Conservation (phyloP, 2,113 vertebrate genomes). For the Pedionomus torquatus region DNA sequence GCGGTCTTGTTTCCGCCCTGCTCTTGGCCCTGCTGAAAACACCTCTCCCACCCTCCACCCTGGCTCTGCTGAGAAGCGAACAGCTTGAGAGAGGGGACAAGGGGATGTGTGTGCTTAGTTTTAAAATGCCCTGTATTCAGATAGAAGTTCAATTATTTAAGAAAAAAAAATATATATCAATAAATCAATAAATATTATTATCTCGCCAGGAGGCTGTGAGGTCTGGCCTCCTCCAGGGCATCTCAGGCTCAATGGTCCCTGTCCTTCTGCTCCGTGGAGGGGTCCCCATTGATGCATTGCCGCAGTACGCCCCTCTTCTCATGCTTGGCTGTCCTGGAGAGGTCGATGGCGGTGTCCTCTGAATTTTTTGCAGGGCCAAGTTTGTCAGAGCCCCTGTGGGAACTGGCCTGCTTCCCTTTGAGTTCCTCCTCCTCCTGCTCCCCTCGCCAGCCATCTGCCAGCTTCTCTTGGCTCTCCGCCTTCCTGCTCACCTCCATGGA, state of each 20-base stretch:
- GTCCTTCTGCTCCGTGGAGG: constrained; percentile 26
- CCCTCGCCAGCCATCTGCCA: constrained; percentile 57
- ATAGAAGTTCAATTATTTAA: constrained; percentile 12
- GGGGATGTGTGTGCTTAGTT: neutral
- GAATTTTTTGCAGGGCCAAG: constrained; percentile 40
- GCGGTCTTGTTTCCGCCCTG: fast-evolving
- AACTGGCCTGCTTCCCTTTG: constrained; percentile 35
- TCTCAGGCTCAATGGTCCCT: constrained; percentile 65
- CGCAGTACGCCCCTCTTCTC: constrained; percentile 70
- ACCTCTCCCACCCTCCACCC: neutral
- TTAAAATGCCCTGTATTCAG: constrained; percentile 53
- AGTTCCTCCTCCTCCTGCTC: constrained; percentile 69
- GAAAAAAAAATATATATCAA: neutral
- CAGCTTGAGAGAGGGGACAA: neutral
- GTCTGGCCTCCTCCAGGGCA: neutral
- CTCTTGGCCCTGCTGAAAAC: neutral
- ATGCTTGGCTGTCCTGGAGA: constrained; percentile 90
- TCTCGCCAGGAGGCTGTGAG: neutral
- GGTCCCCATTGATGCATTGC: neutral
- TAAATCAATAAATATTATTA: constrained; percentile 54
- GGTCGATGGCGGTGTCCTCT: constrained; percentile 87
- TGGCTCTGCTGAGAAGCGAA: neutral
- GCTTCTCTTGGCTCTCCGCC: constrained; percentile 74
- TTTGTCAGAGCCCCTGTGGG: constrained; percentile 36
- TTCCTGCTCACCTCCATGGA: constrained; percentile 85